These are phyloP conservation scores for Lutraria rhynchaena DNA, from an alignment of 1,140 invertebrate species.

Conservation along the genomic window DNA sequence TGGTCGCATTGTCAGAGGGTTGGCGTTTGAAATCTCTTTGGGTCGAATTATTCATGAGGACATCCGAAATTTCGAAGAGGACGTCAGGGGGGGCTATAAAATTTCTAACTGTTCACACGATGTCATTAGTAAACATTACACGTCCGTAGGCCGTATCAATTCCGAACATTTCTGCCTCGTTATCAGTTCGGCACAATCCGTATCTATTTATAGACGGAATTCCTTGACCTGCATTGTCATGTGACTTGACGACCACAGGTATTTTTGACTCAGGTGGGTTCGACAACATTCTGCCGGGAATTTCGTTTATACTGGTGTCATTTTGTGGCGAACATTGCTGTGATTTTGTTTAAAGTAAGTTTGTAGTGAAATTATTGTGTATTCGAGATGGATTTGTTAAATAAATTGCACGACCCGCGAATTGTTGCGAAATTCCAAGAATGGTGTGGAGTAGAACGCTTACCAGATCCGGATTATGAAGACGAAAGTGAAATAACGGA, in stretches of 20 bases:
- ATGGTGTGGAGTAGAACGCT: conserved; percentile 38
- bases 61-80: too few relatives aligned
- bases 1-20: too few relatives aligned
- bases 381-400: conserved; percentile 44
- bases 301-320: not conserved
- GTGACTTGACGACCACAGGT: conserved; percentile 52
- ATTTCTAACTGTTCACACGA: too few relatives aligned
- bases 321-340: not conserved
- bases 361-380: not conserved
- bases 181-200: not conserved
- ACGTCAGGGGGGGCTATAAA: too few relatives aligned
- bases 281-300: not conserved
- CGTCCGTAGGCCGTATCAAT: conserved; percentile 7
- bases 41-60: too few relatives aligned
- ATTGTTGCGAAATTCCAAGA: conserved; percentile 56
- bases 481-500: conserved; percentile 22
- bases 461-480: conserved; percentile 34
- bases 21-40: too few relatives aligned
- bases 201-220: conserved; percentile 19
- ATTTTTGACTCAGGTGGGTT: conserved; percentile 26
- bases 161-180: conserved; percentile 5
- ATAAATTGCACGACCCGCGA: conserved; percentile 3
- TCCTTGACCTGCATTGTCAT: conserved; percentile 48
- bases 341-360: not conserved
- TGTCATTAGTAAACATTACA: not conserved